Conservation (phyloP, 2,113 vertebrate species). For the Perca flavescens region DNA sequence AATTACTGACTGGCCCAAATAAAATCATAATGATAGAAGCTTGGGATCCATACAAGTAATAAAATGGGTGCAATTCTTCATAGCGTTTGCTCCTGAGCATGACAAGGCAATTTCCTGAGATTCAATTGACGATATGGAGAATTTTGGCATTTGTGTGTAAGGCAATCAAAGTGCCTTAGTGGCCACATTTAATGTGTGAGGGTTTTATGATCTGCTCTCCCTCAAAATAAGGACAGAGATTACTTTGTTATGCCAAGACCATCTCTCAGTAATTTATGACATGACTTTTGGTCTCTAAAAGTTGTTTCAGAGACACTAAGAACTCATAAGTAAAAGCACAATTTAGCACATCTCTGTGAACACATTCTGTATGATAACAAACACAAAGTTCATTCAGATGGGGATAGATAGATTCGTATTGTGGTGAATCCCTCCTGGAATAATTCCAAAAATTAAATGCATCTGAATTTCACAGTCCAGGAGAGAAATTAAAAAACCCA, state of each 20-base stretch:
- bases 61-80: constrained; percentile 15
- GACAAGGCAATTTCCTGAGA: constrained; percentile 20
- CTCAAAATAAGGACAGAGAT: not conserved
- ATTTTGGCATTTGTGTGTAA: not conserved
- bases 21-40: not conserved
- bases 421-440: constrained; percentile 4
- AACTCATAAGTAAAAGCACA: not conserved
- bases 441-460: constrained; percentile 16
- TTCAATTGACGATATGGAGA: constrained; percentile 9
- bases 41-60: constrained; percentile 1
- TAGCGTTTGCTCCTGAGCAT: constrained; percentile 15
- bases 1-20: not conserved
- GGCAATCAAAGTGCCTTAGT: not conserved
- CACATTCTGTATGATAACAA: not conserved
- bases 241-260: not conserved
- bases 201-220: constrained; percentile 9
- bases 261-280: not conserved
- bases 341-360: not conserved
- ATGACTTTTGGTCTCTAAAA: not conserved
- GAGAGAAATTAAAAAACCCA: constrained; percentile 7
- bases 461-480: constrained; percentile 20
- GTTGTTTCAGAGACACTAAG: not conserved
- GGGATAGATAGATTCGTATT: not conserved
- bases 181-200: not conserved
- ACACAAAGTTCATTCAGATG: constrained; percentile 1